phyloP scores from a whole-genome alignment of 37 sponge, comb jelly and placozoan species.

The Crambe crambe region DNA sequence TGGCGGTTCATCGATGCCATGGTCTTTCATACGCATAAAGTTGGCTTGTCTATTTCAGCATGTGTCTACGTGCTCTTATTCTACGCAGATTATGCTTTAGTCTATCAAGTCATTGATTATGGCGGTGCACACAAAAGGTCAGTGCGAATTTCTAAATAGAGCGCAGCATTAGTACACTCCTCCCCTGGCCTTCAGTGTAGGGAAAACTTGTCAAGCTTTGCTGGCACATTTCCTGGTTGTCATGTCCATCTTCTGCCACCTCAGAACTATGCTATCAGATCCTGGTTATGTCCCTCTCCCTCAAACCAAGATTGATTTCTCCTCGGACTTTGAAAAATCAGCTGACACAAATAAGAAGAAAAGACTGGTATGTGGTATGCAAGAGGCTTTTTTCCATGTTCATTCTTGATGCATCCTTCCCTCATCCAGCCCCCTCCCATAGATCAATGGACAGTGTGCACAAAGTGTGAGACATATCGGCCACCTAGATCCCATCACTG shows the following conservation, averaged over 20 bases:
- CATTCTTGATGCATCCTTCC: not conserved
- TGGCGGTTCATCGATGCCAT: slow-evolving; percentile 1
- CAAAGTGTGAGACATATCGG: slow-evolving; percentile 81
- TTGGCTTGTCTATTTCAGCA: slow-evolving; percentile 36
- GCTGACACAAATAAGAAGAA: slow-evolving; percentile 22
- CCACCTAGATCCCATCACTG: slow-evolving; percentile 90
- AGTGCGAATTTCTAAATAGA: slow-evolving; percentile 2
- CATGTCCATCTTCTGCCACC: slow-evolving; percentile 57
- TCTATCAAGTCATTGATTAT: slow-evolving; percentile 71
- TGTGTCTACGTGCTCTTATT: slow-evolving; percentile 52
- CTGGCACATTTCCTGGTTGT: slow-evolving; percentile 54
- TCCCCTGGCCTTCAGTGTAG: not conserved
- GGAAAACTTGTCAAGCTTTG: slow-evolving; percentile 25
- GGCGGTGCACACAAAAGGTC: slow-evolving; percentile 35
- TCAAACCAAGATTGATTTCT: slow-evolving; percentile 77
- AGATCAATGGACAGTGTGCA: slow-evolving; percentile 81
- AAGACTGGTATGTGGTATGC: slow-evolving; percentile 20
- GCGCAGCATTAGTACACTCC: not conserved
- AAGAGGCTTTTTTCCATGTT: no score
- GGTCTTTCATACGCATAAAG: slow-evolving; percentile 52
- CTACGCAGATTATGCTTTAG: slow-evolving; percentile 59
- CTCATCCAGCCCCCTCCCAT: slow-evolving; percentile 41
- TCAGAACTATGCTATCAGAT: slow-evolving; percentile 62
- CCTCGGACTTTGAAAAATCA: slow-evolving; percentile 59
- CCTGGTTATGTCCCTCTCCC: slow-evolving; percentile 85